Evolutionary conservation across 2,113 vertebrate species (phyloP), one percentile per base, ranked within the genome.

Genomic region (Alouatta palliata): DNA sequence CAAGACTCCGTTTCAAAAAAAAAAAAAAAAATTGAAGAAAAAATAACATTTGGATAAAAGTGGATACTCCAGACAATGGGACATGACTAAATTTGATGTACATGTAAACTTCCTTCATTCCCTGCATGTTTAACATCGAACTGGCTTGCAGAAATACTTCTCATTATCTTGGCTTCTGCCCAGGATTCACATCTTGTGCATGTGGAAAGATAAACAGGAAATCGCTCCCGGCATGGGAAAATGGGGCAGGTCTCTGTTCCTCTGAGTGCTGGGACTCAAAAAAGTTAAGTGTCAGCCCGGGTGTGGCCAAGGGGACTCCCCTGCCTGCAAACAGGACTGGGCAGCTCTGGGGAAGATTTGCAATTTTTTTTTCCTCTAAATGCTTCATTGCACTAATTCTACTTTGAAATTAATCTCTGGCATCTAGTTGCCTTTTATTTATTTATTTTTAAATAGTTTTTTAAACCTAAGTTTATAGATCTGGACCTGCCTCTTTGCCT

Each of bases 151-250:
- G 87, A 96, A 96, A 91, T 56, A 82, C 52, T 45, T 12, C 52
- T 80, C 54, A 71, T 96, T 76, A 54, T 96, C 40, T 61, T 61
- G 95, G 92, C 68, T 37, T 73, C 96, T 95, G 96, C 71, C 40
- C 49, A 0, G 1, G 52, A 66, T 84, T 89, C 79, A n/a, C 37
- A 30, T 95, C 77, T 79, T 58, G 32, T 68, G 52, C n/a, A 25
- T 71, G 61, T 30, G 56, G 90, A 94, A 97, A 95, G 90, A 97
- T 97, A 97, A 98, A 97, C 96, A 98, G 95, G 96, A 97, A 97
- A 88, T 84, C 76, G 40, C 76, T 92, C 1, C 54, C 2, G 0
- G 37, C 85, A 11, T 92, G 95, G 93, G 95, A 92, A 93, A 68
- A 81, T 0, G 13, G 56, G 35, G 56, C 58, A 61, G 88, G 5